Evolutionary conservation across 2,113 vertebrate species (phyloP).

Genomic region (Tyrannus savana): DNA sequence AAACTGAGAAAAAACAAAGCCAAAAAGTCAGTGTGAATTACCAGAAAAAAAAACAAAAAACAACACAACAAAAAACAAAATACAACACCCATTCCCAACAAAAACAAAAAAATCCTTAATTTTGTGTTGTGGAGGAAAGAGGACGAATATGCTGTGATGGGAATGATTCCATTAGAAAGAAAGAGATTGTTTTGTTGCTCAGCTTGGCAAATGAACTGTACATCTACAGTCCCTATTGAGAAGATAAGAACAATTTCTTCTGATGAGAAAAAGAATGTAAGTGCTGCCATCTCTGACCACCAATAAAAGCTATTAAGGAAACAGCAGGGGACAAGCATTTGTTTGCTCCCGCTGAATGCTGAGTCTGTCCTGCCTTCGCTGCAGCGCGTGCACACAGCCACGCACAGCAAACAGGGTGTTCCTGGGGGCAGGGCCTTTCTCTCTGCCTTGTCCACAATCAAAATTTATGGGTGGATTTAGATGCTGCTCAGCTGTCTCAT

Average conservation of each 20-base stretch:
- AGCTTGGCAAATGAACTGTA: not conserved
- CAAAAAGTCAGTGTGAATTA: not conserved
- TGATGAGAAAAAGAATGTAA: slow-evolving; percentile 25
- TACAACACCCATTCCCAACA: not conserved
- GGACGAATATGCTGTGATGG: not conserved
- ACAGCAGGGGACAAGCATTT: slow-evolving; percentile 5
- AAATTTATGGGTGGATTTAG: not conserved
- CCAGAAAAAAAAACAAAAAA: not conserved
- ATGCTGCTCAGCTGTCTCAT: not conserved
- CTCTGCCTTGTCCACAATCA: not conserved
- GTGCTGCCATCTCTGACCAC: slow-evolving; percentile 32
- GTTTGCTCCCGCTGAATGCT: not conserved
- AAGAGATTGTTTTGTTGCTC: not conserved
- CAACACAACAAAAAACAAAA: not conserved
- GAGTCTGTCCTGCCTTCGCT: not conserved
- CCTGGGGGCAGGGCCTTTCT: not conserved
- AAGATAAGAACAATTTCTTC: slow-evolving; percentile 27
- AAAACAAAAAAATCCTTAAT: not conserved
- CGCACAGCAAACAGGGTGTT: rapidly evolving
- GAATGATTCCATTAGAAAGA: not conserved
- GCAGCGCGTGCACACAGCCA: not conserved
- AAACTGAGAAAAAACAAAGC: not conserved
- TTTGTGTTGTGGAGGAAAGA: not conserved
- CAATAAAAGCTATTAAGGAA: slow-evolving; percentile 22
- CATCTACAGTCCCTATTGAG: not conserved